phyloP scores from a whole-genome alignment of 2,797 vertebrate species.

The Clarias fuscus region DNA sequence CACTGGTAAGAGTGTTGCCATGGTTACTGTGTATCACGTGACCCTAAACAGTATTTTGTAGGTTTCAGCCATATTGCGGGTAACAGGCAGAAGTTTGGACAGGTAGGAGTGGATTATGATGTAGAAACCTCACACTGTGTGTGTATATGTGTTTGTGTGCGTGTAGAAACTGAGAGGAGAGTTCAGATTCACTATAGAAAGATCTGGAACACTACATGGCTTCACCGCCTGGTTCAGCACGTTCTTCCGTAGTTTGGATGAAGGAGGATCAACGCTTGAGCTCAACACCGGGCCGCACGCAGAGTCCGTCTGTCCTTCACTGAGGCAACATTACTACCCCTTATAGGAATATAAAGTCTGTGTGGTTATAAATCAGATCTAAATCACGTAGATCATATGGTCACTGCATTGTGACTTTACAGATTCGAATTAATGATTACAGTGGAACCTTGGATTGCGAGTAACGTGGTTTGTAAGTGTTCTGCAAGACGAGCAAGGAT shows the following conservation, averaged over 20 bases:
- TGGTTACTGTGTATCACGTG: not conserved
- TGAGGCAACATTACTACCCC: not conserved
- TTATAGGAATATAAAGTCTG: not conserved
- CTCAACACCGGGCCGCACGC: slow-evolving; percentile 77
- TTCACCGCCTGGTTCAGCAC: slow-evolving; percentile 77
- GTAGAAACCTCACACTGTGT: not conserved
- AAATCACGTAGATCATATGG: not conserved
- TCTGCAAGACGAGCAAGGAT: too few species aligned
- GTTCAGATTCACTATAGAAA: slow-evolving; percentile 68
- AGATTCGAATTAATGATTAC: not conserved
- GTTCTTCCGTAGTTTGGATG: slow-evolving; percentile 73
- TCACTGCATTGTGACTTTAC: not conserved
- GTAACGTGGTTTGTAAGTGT: too few species aligned
- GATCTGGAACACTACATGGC: slow-evolving; percentile 74
- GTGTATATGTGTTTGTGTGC: slow-evolving; percentile 48
- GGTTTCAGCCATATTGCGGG: not conserved
- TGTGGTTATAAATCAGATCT: not conserved
- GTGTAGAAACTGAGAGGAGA: slow-evolving; percentile 68
- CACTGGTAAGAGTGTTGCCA: not conserved
- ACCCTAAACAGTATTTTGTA: not conserved
- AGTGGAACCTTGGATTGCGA: too few species aligned
- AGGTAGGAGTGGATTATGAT: not conserved
- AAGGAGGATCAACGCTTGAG: slow-evolving; percentile 63
- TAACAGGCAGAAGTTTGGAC: too few species aligned
- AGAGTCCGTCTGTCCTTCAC: slow-evolving; percentile 64